Evolutionary conservation across 23 tunicate genomes (phyloP).

Genomic region (Halocynthia aurantium): DNA sequence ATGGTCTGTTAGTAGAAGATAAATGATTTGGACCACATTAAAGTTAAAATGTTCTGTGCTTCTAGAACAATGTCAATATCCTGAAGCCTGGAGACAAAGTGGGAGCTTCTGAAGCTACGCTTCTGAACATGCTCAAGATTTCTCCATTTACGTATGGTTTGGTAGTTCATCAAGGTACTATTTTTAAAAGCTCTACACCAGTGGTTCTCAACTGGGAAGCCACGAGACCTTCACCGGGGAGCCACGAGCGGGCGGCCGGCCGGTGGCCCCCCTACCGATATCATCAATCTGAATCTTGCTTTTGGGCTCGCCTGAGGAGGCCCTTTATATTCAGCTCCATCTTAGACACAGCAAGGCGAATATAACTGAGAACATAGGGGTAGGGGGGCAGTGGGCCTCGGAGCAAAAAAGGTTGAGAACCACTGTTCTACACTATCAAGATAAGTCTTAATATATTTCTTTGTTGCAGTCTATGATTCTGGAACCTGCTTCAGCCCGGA

Average conservation of each 20-base stretch:
- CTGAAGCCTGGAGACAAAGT: constrained; percentile 98
- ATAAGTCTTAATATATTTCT: background rate
- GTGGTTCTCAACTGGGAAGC: background rate
- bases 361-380: too few species aligned
- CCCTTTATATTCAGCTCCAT: too few species aligned
- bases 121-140: constrained; percentile 98
- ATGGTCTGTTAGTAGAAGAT: background rate
- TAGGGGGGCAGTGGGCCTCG: too few species aligned
- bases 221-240: background rate
- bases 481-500: constrained; percentile 92
- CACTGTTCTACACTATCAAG: background rate
- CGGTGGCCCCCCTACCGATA: too few species aligned
- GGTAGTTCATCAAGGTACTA: constrained; percentile 59
- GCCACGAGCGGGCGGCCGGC: background rate
- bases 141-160: constrained; percentile 98
- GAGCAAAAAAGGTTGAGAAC: too few species aligned
- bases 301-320: too few species aligned
- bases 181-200: too few species aligned
- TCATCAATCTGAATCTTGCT: too few species aligned
- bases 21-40: too few species aligned
- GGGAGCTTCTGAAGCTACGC: constrained; percentile 95
- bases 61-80: constrained; percentile 80
- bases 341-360: too few species aligned
- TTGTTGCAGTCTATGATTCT: constrained; percentile 66
- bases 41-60: background rate